These are phyloP conservation scores for Plemyria rubiginata DNA, from an alignment of 2,888 invertebrate species.

Conservation along the genomic window DNA sequence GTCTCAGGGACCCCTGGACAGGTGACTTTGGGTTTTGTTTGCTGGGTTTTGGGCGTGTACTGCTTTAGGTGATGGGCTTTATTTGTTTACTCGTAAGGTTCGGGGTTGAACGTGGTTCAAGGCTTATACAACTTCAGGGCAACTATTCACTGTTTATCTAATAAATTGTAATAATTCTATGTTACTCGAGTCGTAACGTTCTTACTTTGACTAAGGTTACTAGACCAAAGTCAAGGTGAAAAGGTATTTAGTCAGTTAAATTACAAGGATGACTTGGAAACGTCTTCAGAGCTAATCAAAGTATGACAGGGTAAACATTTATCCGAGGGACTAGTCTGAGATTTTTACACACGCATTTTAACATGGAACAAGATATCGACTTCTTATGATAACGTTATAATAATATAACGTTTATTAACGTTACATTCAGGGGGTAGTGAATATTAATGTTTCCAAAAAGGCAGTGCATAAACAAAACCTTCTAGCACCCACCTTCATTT, in stretches of 20 bases:
- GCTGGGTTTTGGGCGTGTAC: slow-evolving; percentile 68
- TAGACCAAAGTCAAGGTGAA: too few species aligned
- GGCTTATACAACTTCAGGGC: not conserved
- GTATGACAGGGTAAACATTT: too few species aligned
- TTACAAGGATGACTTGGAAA: too few species aligned
- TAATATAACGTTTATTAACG: too few species aligned
- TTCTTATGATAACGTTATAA: too few species aligned
- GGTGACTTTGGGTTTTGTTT: slow-evolving; percentile 85
- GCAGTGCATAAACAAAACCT: slow-evolving; percentile 62
- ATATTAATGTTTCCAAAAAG: not conserved
- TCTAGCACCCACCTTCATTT: slow-evolving; percentile 13
- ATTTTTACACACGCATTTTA: too few species aligned
- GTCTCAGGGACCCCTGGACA: slow-evolving; percentile 85
- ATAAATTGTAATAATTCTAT: not conserved
- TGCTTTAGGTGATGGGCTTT: slow-evolving; percentile 45
- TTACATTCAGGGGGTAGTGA: too few species aligned
- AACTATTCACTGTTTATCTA: not conserved
- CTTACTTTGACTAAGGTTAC: not conserved
- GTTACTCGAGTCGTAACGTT: not conserved
- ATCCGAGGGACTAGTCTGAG: too few species aligned
- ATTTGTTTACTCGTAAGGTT: not conserved
- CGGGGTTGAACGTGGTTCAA: not conserved
- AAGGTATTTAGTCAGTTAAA: too few species aligned
- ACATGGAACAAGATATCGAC: too few species aligned
- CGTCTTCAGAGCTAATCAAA: too few species aligned